Percentiles rank a stretch among this genome's conserved stretches.
These are phyloP conservation scores for Lepidurus apus DNA, from an alignment of 1,140 invertebrate genomes.

Conservation along the genomic window DNA sequence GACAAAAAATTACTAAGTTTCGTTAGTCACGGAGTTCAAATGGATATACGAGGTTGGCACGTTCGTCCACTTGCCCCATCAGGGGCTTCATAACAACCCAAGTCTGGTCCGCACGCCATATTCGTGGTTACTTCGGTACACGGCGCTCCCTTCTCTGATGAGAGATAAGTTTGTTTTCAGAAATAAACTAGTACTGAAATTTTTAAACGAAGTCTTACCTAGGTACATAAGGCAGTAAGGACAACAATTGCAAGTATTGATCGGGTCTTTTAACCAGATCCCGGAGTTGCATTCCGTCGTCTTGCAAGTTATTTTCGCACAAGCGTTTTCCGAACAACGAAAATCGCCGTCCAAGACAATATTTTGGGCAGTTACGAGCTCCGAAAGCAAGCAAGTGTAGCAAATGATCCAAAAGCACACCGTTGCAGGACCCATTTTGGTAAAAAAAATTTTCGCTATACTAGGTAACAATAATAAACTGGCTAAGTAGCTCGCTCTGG, in stretches of 20 bases:
- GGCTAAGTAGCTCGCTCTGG: neutral
- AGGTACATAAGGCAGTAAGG: neutral
- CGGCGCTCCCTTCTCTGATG: neutral
- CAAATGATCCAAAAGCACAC: neutral
- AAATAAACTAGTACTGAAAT: neutral
- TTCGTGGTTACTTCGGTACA: neutral
- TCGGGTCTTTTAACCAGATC: constrained; percentile 14
- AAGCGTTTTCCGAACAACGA: neutral
- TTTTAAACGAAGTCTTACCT: neutral
- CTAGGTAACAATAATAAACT: too few species aligned
- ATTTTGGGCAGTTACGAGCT: neutral
- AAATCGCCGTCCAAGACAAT: neutral
- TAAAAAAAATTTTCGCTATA: too few species aligned
- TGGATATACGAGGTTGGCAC: neutral
- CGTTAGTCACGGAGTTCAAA: neutral
- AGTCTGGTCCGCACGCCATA: neutral
- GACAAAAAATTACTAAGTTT: neutral
- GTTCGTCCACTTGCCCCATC: neutral
- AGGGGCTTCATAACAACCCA: neutral
- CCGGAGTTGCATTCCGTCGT: neutral
- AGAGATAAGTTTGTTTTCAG: neutral
- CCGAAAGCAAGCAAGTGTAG: neutral
- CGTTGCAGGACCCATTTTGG: neutral
- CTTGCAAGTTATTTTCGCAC: constrained; percentile 11
- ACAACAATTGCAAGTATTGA: neutral